A percentile compares a stretch with the other conserved stretches of the same genome.
Conservation (phyloP, 1,140 invertebrate genomes). For the Campoletis sonorensis region DNA sequence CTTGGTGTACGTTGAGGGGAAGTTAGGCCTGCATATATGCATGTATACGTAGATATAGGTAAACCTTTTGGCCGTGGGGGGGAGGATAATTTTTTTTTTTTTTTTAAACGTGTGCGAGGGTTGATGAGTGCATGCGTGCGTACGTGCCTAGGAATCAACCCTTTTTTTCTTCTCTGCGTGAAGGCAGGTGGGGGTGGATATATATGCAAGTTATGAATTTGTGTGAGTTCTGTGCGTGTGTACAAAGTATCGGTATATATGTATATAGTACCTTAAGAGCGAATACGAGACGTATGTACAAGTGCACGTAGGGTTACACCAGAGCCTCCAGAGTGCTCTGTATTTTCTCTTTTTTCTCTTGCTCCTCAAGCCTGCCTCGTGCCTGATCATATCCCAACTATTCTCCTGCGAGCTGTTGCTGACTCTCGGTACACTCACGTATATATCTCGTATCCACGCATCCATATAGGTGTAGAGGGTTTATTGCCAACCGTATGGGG, state of each 20-base stretch:
- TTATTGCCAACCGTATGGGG: not conserved
- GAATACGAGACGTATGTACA: slow-evolving; percentile 72
- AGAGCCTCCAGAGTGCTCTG: slow-evolving; percentile 62
- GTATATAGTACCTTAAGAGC: slow-evolving; percentile 58
- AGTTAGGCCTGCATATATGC: slow-evolving; percentile 58
- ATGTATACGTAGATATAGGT: slow-evolving; percentile 51
- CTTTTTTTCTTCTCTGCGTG: slow-evolving; percentile 57
- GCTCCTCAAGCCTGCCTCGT: not conserved
- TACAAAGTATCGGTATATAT: not conserved
- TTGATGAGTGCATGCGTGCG: slow-evolving; percentile 55
- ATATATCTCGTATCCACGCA: not conserved
- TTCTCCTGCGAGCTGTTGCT: not conserved
- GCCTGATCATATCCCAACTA: slow-evolving; percentile 8
- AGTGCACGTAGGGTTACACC: slow-evolving; percentile 65
- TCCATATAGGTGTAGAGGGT: slow-evolving; percentile 3
- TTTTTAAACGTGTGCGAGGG: slow-evolving; percentile 34
- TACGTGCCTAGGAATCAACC: slow-evolving; percentile 68
- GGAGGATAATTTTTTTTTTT: slow-evolving; percentile 45
- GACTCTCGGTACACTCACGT: not conserved
- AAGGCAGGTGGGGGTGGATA: slow-evolving; percentile 63
- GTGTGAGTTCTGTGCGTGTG: not conserved
- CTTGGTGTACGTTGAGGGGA: slow-evolving; percentile 63
- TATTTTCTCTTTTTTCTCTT: not conserved
- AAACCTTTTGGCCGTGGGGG: not conserved
- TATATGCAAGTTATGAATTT: not conserved